A percentile compares a stretch with the other conserved stretches of the same genome.
Conservation (phyloP, 2,797 vertebrate species). For the Amazona finschi region DNA sequence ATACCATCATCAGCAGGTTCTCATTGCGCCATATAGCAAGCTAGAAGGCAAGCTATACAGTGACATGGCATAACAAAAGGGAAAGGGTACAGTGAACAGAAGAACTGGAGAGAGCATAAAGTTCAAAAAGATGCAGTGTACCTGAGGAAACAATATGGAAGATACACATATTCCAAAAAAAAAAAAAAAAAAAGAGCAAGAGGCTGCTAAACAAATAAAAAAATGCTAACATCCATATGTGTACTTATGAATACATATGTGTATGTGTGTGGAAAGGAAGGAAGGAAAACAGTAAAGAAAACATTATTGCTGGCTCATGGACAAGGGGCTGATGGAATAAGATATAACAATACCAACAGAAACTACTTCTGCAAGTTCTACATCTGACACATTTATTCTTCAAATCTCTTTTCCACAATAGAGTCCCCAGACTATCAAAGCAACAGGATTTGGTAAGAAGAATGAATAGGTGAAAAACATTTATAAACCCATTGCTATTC, state of each 20-base stretch:
- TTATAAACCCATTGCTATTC: background rate
- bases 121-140: background rate
- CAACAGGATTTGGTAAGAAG: background rate
- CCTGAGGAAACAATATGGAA: background rate
- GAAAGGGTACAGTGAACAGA: background rate
- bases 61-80: background rate
- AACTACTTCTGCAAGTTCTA: background rate
- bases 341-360: background rate
- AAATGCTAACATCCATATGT: background rate
- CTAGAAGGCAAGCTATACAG: background rate
- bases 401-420: background rate
- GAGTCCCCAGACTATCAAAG: background rate
- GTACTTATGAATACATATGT: background rate
- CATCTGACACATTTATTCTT: background rate
- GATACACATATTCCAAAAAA: accelerated
- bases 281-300: background rate
- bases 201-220: background rate
- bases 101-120: background rate
- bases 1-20: background rate
- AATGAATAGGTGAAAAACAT: background rate
- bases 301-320: background rate
- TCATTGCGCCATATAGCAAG: background rate
- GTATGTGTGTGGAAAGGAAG: background rate
- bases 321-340: background rate
- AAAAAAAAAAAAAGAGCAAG: background rate